Conservation (phyloP, 2,888 invertebrate species). For the Balanococcus diminutus region DNA sequence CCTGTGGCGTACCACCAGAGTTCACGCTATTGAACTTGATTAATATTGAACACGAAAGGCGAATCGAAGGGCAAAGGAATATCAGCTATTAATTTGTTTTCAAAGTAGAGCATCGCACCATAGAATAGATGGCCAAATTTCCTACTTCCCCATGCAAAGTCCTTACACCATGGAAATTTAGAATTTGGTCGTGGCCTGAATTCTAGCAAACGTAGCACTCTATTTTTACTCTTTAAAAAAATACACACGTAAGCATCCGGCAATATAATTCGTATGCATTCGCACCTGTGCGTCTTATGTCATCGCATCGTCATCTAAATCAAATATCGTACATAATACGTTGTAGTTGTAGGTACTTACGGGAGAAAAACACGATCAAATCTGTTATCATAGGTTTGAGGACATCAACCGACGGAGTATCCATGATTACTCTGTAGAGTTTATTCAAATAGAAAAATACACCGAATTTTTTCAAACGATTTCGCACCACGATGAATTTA, state of each 20-base stretch:
- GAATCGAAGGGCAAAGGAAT: neutral
- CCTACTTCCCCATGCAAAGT: too few species aligned
- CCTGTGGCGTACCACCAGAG: neutral
- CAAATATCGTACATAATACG: neutral
- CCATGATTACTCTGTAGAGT: neutral
- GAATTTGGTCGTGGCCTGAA: too few species aligned
- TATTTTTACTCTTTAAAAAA: too few species aligned
- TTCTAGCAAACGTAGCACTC: too few species aligned
- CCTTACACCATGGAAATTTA: too few species aligned
- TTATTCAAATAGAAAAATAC: neutral
- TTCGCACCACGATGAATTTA: neutral
- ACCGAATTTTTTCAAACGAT: neutral
- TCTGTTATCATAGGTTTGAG: constrained; percentile 27
- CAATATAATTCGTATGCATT: neutral
- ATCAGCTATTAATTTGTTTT: too few species aligned
- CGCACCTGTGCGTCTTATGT: neutral
- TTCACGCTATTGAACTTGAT: neutral
- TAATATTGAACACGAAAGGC: too few species aligned
- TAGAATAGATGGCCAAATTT: too few species aligned
- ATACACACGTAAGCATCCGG: neutral
- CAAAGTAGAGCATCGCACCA: too few species aligned
- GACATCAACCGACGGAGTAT: neutral
- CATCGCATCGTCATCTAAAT: neutral
- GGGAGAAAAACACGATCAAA: constrained; percentile 15
- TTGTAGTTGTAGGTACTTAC: neutral